phyloP scores from a whole-genome alignment of 2,113 vertebrate species.

The Solea solea region DNA sequence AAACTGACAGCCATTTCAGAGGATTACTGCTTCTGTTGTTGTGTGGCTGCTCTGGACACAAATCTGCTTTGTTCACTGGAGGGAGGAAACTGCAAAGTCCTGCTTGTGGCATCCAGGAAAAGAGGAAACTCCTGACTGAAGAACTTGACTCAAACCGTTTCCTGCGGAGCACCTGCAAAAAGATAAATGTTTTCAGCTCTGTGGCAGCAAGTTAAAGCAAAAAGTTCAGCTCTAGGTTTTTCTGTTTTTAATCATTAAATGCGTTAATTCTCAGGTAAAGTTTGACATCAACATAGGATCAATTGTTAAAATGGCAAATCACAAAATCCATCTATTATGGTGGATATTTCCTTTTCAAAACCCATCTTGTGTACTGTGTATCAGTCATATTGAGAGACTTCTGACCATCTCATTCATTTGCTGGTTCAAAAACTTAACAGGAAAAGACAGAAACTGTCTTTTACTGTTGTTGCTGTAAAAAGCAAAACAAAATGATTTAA shows the following conservation, averaged over 20 bases:
- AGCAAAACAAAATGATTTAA: too few species aligned
- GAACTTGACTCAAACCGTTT: conserved; percentile 39
- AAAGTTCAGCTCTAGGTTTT: neutral
- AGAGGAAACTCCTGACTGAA: conserved; percentile 46
- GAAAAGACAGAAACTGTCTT: too few species aligned
- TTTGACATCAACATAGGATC: too few species aligned
- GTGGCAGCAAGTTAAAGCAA: neutral
- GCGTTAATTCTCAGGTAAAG: too few species aligned
- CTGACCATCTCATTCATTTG: neutral
- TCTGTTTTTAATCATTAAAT: neutral
- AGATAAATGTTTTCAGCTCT: conserved; percentile 4
- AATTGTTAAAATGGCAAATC: too few species aligned
- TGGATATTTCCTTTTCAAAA: too few species aligned
- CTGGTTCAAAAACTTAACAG: too few species aligned
- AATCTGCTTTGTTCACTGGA: conserved; percentile 51
- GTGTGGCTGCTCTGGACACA: conserved; percentile 14
- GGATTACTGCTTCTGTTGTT: conserved; percentile 37
- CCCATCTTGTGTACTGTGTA: too few species aligned
- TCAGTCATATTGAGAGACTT: neutral
- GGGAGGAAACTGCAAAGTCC: neutral
- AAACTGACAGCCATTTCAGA: conserved; percentile 76
- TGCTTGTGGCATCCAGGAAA: conserved; percentile 36
- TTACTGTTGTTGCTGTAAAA: too few species aligned
- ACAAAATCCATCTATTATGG: too few species aligned
- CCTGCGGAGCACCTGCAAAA: conserved; percentile 67